A percentile compares a stretch with the other conserved stretches of the same genome.
Conservation (phyloP, 2,888 invertebrate genomes). For the Cosmopolites sordidus region DNA sequence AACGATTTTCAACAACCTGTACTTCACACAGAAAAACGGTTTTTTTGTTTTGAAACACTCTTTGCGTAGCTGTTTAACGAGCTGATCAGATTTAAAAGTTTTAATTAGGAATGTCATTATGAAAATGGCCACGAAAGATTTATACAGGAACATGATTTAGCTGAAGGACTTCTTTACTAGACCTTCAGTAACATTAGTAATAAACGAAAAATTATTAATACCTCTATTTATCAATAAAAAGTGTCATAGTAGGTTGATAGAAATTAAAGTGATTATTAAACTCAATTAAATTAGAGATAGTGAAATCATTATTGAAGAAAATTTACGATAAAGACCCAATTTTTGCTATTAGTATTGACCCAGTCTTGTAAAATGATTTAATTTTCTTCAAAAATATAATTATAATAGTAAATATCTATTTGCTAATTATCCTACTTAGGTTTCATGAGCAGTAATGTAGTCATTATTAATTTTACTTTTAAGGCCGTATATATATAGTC, state of each 20-base stretch:
- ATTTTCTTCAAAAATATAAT: no score
- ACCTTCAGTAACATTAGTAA: no score
- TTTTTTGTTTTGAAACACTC: slow-evolving; percentile 34
- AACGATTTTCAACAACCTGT: slow-evolving; percentile 37
- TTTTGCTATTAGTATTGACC: neutral
- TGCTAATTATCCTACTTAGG: no score
- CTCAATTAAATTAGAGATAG: no score
- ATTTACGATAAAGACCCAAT: neutral
- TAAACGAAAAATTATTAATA: neutral
- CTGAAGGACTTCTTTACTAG: no score
- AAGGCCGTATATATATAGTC: no score
- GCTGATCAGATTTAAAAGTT: slow-evolving; percentile 31
- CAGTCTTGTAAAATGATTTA: no score
- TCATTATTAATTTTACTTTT: no score
- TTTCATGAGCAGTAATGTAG: no score
- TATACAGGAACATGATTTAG: no score
- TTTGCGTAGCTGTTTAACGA: slow-evolving; percentile 36
- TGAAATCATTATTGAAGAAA: neutral
- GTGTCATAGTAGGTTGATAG: slow-evolving; percentile 21
- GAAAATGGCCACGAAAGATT: no score
- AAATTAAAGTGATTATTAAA: slow-evolving; percentile 1
- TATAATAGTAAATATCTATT: no score
- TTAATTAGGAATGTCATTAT: neutral
- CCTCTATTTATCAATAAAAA: slow-evolving; percentile 16
- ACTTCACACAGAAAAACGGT: slow-evolving; percentile 38